Evolutionary conservation across 1,140 invertebrate genomes (phyloP), one percentile per base, ranked within the genome.

Genomic region (Bicyclus anynana): DNA sequence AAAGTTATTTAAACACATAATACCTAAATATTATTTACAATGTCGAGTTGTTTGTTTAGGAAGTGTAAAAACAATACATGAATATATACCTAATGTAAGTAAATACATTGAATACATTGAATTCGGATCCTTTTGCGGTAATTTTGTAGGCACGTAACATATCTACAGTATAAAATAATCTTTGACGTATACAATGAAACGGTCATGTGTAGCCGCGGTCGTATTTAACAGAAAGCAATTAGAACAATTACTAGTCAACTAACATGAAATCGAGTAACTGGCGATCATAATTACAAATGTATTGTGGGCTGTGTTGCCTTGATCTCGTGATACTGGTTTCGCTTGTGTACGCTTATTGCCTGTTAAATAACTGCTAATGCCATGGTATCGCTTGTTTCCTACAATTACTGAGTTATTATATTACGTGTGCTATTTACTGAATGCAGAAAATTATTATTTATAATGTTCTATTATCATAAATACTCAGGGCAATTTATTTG

Each of bases 301-400:
- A 58, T 21, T 47, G 72, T 79, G 72, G 72, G 69, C 74, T 10
- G 20, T 50, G 53, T 58, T 71, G 62, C 74, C 77, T 82, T 82
- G 77, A 72, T 74, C 72, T 67, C 63, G 37, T 40, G 33, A 59
- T 63, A 67, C 57, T 62, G 58, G 58, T 70, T 69, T 54, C 64
- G 20, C 35, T 42, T 33, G 16, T 16, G 42, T 57, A 29, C 53
- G 23, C 50, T 49, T 54, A 35, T 56, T 64, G 23, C 50, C 33
- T 54, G 33, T 56, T 64, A 48, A 59, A 52, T 64, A 52, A 42
- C 21, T 53, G 48, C 35, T 58, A 54, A 65, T 57, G 27, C 13
- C 49, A 56, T 29, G 42, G 12, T 53, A 49, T 27, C 46, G 40
- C 17, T 58, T 33, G 37, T 23, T 21, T 26, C 14, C 26, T 23